Percentiles rank a stretch among this genome's conserved stretches.
phyloP scores from a whole-genome alignment of 1,140 invertebrate genomes.

The Cecropterus lyciades region DNA sequence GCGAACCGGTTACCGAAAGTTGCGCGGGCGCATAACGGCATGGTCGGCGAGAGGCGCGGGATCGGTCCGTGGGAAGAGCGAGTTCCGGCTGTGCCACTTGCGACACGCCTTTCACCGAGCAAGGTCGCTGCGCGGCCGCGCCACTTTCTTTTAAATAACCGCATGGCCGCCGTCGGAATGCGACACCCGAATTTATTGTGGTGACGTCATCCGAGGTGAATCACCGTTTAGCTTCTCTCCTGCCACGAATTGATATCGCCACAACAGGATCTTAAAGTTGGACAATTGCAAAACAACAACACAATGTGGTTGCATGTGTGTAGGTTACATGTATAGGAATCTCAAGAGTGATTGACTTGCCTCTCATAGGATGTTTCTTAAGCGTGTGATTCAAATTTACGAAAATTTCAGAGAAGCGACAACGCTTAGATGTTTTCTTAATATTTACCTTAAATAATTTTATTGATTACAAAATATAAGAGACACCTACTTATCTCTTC shows the following conservation, averaged over 20 bases:
- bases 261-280: slow-evolving; percentile 2
- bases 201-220: slow-evolving; percentile 73
- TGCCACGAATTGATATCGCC: not conserved
- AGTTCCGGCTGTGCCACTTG: slow-evolving; percentile 81
- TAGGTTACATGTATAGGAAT: slow-evolving; percentile 6
- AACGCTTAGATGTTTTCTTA: not conserved
- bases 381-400: not conserved
- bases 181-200: slow-evolving; percentile 76
- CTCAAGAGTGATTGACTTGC: not conserved
- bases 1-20: slow-evolving; percentile 74
- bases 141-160: slow-evolving; percentile 82
- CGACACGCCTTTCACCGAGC: slow-evolving; percentile 80
- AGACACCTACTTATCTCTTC: no score
- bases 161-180: slow-evolving; percentile 58
- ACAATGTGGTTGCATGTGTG: slow-evolving; percentile 1
- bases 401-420: not conserved
- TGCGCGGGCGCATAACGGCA: slow-evolving; percentile 71
- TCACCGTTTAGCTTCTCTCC: slow-evolving; percentile 49
- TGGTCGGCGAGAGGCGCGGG: slow-evolving; percentile 63
- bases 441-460: no score
- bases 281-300: not conserved
- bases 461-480: no score
- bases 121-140: slow-evolving; percentile 79
- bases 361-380: not conserved
- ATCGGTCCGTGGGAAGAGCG: slow-evolving; percentile 73